These are phyloP conservation scores for Anguilla rostrata DNA, from an alignment of 2,113 vertebrate genomes.

Conservation along the genomic window DNA sequence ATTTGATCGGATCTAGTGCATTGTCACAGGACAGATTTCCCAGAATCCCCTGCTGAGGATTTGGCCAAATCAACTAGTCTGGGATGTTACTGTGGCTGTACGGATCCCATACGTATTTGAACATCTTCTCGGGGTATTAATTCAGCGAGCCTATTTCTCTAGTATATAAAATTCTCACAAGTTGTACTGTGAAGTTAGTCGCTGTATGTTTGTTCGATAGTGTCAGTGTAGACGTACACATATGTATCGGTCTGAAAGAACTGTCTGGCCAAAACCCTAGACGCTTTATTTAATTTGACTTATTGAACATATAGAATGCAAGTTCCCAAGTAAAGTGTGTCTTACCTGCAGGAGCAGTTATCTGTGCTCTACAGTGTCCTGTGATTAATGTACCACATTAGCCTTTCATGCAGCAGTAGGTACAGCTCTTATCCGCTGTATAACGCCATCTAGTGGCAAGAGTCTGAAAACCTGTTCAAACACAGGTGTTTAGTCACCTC, in stretches of 20 bases:
- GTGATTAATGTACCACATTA: background rate
- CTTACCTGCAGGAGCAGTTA: conserved; percentile 15
- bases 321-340: background rate
- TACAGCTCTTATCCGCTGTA: background rate
- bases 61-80: background rate
- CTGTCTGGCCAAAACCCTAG: background rate
- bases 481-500: background rate
- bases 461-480: background rate
- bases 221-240: background rate
- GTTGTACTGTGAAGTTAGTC: background rate
- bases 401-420: background rate
- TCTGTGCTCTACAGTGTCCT: background rate
- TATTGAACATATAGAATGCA: background rate
- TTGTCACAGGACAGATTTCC: background rate
- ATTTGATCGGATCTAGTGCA: background rate
- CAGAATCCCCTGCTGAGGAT: background rate
- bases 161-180: background rate
- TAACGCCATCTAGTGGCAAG: conserved; percentile 25
- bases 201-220: background rate
- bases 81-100: background rate
- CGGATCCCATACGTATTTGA: background rate
- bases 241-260: background rate
- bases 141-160: background rate
- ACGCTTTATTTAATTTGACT: background rate
- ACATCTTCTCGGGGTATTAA: background rate